Evolutionary conservation across 2,888 invertebrate species (phyloP).

Genomic region (Teleiodes luculella): DNA sequence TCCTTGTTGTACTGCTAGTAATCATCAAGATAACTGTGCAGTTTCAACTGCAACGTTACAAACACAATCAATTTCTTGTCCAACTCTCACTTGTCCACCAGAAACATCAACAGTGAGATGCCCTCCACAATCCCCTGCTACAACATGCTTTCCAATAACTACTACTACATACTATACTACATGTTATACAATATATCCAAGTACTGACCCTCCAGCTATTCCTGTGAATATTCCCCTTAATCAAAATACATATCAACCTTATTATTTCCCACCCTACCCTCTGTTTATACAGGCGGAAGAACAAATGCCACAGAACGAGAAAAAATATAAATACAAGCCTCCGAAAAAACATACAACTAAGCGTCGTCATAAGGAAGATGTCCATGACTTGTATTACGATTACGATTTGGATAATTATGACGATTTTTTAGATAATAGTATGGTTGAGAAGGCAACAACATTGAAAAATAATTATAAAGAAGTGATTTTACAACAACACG

Average conservation of each 20-base stretch:
- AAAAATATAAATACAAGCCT: not conserved
- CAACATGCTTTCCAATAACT: not conserved
- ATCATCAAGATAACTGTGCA: not conserved
- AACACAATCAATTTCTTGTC: too few relatives aligned
- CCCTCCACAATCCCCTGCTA: not conserved
- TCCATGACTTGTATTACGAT: conserved; percentile 38
- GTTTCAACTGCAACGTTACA: too few relatives aligned
- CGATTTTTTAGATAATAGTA: conserved; percentile 19
- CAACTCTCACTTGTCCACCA: not conserved
- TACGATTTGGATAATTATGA: conserved; percentile 16
- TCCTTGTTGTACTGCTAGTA: not conserved
- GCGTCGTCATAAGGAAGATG: conserved; percentile 26
- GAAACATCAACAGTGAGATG: not conserved
- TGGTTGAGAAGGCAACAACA: not conserved
- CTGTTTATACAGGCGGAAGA: not conserved
- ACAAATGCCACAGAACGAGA: not conserved
- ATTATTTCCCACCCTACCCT: not conserved
- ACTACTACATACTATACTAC: not conserved
- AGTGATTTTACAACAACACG: not conserved
- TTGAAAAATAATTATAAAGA: conserved; percentile 19
- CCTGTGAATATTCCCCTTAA: not conserved
- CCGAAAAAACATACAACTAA: conserved; percentile 30
- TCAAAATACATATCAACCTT: not conserved
- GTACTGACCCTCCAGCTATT: too few relatives aligned
- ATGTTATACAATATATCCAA: not conserved